Conservation (phyloP, 2,797 vertebrate genomes). For the Pempheris klunzingeri region DNA sequence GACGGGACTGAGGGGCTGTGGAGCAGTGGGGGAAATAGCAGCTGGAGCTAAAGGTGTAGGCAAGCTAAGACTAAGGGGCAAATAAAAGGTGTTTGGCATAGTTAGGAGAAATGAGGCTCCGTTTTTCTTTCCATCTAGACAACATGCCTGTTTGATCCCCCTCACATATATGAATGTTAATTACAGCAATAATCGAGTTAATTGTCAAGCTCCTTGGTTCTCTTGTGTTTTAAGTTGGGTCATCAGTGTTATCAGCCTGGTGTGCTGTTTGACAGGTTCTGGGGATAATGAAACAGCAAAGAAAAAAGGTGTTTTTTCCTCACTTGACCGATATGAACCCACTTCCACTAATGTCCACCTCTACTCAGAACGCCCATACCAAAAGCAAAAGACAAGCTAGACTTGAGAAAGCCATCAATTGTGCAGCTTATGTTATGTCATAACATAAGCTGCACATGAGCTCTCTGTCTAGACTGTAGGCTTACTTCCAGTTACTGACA, state of each 20-base stretch:
- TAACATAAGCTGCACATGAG: no score
- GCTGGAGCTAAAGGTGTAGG: slow-evolving; percentile 8
- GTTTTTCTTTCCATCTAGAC: slow-evolving; percentile 8
- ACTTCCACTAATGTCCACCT: not conserved
- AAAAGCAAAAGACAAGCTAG: not conserved
- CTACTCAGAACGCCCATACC: not conserved
- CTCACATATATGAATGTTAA: not conserved
- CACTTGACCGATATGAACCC: not conserved
- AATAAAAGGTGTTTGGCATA: not conserved
- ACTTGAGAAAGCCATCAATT: not conserved
- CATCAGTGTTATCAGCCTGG: not conserved
- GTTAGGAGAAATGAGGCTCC: slow-evolving; percentile 14
- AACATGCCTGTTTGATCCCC: not conserved
- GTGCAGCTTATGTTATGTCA: no score
- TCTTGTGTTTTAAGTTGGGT: not conserved
- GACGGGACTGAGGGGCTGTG: slow-evolving; percentile 12
- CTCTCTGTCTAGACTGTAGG: no score
- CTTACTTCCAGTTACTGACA: not conserved
- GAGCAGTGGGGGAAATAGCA: not conserved
- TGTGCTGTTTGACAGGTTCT: not conserved
- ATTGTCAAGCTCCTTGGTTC: not conserved
- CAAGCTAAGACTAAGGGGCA: slow-evolving; percentile 5
- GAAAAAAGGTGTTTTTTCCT: no score
- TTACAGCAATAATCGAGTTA: not conserved
- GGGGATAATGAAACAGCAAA: no score